Evolutionary conservation across 2,113 vertebrate species (phyloP).

Genomic region (Alligator mississippiensis): DNA sequence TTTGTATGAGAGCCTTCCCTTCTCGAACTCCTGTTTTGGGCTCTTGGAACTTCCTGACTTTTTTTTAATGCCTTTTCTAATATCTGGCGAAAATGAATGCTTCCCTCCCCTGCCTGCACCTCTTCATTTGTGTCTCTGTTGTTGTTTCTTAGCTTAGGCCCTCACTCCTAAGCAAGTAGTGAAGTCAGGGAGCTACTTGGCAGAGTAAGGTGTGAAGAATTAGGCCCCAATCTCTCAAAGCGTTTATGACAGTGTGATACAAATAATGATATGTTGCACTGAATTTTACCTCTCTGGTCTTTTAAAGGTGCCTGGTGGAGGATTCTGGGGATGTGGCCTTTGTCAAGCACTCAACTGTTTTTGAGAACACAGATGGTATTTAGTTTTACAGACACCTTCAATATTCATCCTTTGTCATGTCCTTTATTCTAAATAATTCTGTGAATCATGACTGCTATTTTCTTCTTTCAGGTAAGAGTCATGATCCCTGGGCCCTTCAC

Average conservation of each 20-base stretch:
- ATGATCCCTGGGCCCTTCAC: conserved; percentile 81
- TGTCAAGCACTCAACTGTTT: conserved; percentile 91
- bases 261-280: conserved; percentile 1
- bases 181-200: neutral
- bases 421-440: neutral
- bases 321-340: conserved; percentile 92
- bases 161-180: no score
- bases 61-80: neutral
- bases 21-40: neutral
- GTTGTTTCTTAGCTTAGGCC: neutral
- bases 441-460: neutral
- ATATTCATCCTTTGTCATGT: neutral
- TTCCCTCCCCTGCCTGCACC: neutral
- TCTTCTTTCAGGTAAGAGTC: conserved; percentile 81
- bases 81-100: neutral
- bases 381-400: neutral
- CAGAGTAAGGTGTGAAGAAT: neutral
- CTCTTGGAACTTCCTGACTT: neutral
- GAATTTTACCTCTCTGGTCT: neutral
- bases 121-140: neutral
- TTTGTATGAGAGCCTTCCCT: neutral
- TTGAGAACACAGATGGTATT: conserved; percentile 91
- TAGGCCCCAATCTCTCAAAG: neutral
- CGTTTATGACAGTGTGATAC: neutral
- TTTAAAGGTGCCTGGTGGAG: conserved; percentile 86